These are phyloP conservation scores for Irena cyanogastra DNA, from an alignment of 2,113 vertebrate genomes.

Conservation along the genomic window DNA sequence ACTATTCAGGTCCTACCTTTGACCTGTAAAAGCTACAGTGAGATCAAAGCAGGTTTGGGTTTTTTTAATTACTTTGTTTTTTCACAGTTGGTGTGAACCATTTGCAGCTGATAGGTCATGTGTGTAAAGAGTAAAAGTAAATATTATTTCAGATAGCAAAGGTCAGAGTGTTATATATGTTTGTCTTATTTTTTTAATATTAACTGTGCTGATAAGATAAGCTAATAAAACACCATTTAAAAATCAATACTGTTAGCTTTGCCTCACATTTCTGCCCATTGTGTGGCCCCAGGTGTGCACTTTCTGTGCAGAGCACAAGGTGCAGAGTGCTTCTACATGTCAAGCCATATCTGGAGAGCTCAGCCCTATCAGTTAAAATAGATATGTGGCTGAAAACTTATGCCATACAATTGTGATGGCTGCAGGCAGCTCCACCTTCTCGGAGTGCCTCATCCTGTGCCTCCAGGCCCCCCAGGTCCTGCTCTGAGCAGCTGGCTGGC, in stretches of 20 bases:
- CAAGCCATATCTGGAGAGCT: background rate
- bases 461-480: background rate
- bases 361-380: background rate
- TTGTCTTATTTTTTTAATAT: constrained; percentile 59
- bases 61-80: background rate
- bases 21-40: background rate
- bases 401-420: background rate
- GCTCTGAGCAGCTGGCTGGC: background rate
- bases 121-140: constrained; percentile 50
- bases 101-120: background rate
- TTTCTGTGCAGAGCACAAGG: background rate
- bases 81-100: background rate
- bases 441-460: background rate
- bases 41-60: background rate
- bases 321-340: background rate
- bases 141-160: constrained; percentile 54
- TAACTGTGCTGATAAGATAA: constrained; percentile 61
- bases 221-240: constrained; percentile 46
- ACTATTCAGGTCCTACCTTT: background rate
- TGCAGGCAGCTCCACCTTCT: background rate
- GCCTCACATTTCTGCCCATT: background rate
- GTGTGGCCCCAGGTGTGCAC: background rate
- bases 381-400: background rate
- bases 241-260: constrained; percentile 54
- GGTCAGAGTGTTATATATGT: constrained; percentile 40